A percentile compares a stretch with the other conserved stretches of the same genome.
phyloP scores from a whole-genome alignment of 2,797 vertebrate species.

The Alcedo quadribrachys region DNA sequence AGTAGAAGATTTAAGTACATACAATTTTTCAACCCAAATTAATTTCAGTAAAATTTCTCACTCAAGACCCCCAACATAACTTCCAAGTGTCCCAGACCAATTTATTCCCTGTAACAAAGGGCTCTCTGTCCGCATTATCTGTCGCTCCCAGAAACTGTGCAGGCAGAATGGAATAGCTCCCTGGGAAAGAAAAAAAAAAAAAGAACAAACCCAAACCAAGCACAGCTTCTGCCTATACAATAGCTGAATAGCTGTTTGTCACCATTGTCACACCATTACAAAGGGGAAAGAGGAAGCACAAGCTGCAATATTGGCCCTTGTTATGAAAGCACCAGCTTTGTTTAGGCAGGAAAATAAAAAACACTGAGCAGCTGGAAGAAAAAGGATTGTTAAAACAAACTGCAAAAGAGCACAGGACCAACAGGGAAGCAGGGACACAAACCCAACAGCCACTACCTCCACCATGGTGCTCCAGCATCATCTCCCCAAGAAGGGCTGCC shows the following conservation, averaged over 20 bases:
- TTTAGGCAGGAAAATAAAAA: slow-evolving; percentile 41
- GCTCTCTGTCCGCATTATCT: neutral
- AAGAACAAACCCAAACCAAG: neutral
- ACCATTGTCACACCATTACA: slow-evolving; percentile 53
- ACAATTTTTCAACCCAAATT: neutral
- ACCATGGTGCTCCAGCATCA: rapidly evolving
- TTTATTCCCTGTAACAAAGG: neutral
- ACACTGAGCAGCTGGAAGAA: neutral
- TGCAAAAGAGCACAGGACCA: neutral
- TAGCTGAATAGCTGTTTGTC: slow-evolving; percentile 44
- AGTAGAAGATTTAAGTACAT: neutral
- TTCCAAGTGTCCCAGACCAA: rapidly evolving
- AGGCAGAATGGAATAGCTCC: neutral
- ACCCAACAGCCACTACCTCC: neutral
- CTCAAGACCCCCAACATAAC: neutral
- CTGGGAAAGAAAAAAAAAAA: neutral
- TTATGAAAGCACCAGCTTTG: slow-evolving; percentile 36
- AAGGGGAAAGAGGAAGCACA: slow-evolving; percentile 52
- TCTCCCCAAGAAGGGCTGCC: neutral
- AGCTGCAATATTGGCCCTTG: slow-evolving; percentile 20
- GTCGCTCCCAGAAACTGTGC: neutral
- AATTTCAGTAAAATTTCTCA: neutral
- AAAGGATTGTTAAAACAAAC: neutral
- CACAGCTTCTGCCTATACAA: slow-evolving; percentile 16
- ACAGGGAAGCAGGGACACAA: neutral